phyloP scores from a whole-genome alignment of 2,113 vertebrate species.

The Nannospalax galili region DNA sequence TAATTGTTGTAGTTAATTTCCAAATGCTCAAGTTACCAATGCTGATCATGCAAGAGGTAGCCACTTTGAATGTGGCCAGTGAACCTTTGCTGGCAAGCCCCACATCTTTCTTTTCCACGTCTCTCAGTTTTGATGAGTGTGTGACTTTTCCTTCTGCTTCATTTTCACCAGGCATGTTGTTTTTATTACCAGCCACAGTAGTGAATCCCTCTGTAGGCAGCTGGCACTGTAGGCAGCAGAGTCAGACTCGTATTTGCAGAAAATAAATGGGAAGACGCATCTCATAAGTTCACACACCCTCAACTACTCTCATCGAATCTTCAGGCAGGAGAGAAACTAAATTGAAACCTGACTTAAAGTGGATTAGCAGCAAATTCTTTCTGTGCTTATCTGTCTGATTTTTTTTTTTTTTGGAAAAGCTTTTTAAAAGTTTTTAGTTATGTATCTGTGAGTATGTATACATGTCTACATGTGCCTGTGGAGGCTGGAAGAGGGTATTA shows the following conservation, averaged over 20 bases:
- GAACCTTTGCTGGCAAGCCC: background rate
- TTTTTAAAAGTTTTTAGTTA: background rate
- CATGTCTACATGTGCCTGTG: background rate
- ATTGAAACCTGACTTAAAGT: background rate
- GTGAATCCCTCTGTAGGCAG: conserved; percentile 1
- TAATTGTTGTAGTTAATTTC: background rate
- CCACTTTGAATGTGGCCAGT: background rate
- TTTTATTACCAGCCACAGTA: background rate
- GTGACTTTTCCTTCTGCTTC: background rate
- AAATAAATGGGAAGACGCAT: background rate
- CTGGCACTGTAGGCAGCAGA: background rate
- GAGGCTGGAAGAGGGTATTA: too few relatives aligned
- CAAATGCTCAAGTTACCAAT: fast-evolving
- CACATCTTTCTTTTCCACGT: background rate
- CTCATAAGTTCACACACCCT: background rate
- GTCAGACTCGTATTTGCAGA: background rate
- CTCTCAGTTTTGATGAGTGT: conserved; percentile 34
- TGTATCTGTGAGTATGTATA: background rate
- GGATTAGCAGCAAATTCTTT: background rate
- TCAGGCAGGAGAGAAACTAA: background rate
- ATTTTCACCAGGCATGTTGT: background rate
- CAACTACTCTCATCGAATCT: background rate
- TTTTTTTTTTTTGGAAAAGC: background rate
- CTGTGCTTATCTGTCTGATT: background rate
- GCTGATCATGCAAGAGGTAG: background rate